Base-by-base conservation (phyloP, 2,797 vertebrate genomes). In the Salmo trutta region DNA sequence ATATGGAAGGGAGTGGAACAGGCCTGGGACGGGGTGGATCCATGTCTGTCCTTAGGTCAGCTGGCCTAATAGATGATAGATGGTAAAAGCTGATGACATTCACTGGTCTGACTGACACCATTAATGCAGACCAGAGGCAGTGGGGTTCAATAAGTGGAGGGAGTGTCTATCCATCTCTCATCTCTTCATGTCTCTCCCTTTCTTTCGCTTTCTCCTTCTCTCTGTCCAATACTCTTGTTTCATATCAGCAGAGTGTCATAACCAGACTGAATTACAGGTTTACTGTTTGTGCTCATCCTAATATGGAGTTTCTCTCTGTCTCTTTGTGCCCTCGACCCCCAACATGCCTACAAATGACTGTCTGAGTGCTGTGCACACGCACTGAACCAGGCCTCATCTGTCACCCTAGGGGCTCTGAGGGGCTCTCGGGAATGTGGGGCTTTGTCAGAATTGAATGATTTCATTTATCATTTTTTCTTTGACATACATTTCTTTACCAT, bases 401-500 rank as follows among this genome's bases (percentile, higher is more conserved):
- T 77, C 75, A 74, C 54, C 71, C 71, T 24, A 27, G 47, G 66
- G 17, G 72, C 17, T 36, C 33, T 5, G 29, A 62, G 73, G 33
- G 16, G 17, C 71, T 53, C 75, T 74, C 36, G 71, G 66, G 72
- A 21, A 71, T 65, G 51, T 21, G n/a, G 16, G 47, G 41, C 29
- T 66, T 47, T 71, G 33, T 74, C 79, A 52, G 33, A 71, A 64
- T 51, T 69, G 64, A 67, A 27, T 67, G 27, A 71, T 77, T 65
- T 66, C 31, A 62, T n/a, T 71, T 21, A 19, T 17, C 1, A 12
- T 47, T 17, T 27, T 51, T 21, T 14, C 27, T 66, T 53, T 72
- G 47, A 56, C 4, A 19, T 19, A n/a, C 6, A 59, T n/a, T 21
- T 59, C 41, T 71, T 51, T 71, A 71, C 36, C 69, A 71, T 71